These are phyloP conservation scores for Mystacornis crossleyi DNA, from an alignment of 2,113 vertebrate genomes.

Conservation along the genomic window DNA sequence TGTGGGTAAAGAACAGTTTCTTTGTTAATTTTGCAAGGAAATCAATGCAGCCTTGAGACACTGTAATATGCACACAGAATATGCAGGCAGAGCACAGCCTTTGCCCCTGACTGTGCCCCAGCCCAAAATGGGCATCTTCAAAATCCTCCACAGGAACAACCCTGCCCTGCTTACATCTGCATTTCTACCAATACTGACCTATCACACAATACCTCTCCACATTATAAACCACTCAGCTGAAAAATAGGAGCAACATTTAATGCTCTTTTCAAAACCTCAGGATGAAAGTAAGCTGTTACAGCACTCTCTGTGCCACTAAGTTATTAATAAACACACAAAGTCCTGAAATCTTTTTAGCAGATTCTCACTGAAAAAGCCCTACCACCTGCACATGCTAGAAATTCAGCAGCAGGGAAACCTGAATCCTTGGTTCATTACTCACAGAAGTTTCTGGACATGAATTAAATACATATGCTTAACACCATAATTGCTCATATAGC, in stretches of 20 bases:
- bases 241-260: not conserved
- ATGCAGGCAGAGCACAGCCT: not conserved
- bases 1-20: not conserved
- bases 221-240: not conserved
- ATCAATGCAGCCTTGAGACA: not conserved
- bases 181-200: not conserved
- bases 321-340: conserved; percentile 18
- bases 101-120: not conserved
- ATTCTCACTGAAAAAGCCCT: not conserved
- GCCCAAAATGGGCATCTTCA: not conserved
- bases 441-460: not conserved
- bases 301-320: not conserved
- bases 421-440: not conserved
- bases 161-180: not conserved
- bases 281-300: not conserved
- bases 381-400: not conserved
- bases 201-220: not conserved
- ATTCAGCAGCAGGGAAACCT: not conserved
- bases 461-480: not conserved
- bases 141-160: not conserved
- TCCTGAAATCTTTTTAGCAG: not conserved
- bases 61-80: not conserved
- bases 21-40: conserved; percentile 31
- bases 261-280: not conserved
- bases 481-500: not conserved